phyloP scores from a whole-genome alignment of 2,797 vertebrate genomes.

The Oceanodroma leucorhoa region DNA sequence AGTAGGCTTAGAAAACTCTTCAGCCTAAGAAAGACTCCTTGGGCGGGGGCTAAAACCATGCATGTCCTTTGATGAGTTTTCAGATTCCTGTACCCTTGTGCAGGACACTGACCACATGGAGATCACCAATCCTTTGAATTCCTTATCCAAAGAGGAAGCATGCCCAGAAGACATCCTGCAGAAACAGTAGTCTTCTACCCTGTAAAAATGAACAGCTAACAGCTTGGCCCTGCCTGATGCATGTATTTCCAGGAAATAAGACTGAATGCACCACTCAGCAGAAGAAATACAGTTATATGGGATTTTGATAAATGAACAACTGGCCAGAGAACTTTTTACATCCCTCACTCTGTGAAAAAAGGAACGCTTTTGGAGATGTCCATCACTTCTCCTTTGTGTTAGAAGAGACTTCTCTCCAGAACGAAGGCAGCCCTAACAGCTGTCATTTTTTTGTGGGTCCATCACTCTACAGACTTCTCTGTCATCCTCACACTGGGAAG shows the following conservation, averaged over 20 bases:
- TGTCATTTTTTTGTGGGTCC: fast-evolving
- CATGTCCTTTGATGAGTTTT: background rate
- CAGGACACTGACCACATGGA: background rate
- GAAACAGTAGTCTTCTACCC: background rate
- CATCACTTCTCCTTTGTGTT: background rate
- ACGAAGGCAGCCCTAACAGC: background rate
- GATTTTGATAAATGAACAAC: background rate
- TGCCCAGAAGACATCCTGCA: background rate
- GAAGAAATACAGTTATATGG: background rate
- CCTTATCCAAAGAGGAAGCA: background rate
- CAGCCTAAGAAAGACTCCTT: background rate
- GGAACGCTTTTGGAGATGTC: background rate
- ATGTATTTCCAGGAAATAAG: background rate
- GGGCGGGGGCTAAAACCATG: background rate
- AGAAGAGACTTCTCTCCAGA: background rate
- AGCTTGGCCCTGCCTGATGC: background rate
- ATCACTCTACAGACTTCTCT: background rate
- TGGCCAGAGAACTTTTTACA: background rate
- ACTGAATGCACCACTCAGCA: background rate
- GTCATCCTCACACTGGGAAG: background rate
- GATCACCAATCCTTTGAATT: background rate
- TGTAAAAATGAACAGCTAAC: background rate
- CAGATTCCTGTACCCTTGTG: background rate
- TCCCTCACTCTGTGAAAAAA: background rate
- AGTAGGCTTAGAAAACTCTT: background rate